phyloP scores from a whole-genome alignment of 2,888 invertebrate genomes.

The Alloplasta piceator region DNA sequence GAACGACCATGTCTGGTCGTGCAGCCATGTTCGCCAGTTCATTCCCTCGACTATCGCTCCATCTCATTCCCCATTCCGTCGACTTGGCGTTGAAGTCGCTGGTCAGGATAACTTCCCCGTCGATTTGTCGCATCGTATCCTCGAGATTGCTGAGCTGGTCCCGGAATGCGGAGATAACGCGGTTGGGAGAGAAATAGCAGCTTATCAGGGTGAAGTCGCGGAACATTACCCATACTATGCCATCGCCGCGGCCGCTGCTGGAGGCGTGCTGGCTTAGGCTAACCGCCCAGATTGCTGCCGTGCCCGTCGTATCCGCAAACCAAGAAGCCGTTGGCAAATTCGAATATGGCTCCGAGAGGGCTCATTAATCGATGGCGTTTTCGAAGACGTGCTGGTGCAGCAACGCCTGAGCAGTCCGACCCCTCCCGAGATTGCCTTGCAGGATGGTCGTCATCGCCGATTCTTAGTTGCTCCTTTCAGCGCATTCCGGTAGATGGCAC shows the following conservation, averaged over 20 bases:
- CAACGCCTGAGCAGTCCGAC: slow-evolving; percentile 23
- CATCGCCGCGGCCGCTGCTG: slow-evolving; percentile 37
- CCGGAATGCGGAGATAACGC: slow-evolving; percentile 31
- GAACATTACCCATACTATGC: slow-evolving; percentile 49
- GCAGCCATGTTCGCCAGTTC: too few relatives aligned
- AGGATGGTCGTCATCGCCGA: too few relatives aligned
- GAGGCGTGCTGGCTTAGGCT: background rate
- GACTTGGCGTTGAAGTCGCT: too few relatives aligned
- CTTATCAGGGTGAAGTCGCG: slow-evolving; percentile 14
- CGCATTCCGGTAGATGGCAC: slow-evolving; percentile 32
- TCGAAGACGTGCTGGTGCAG: slow-evolving; percentile 33
- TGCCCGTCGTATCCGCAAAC: slow-evolving; percentile 28
- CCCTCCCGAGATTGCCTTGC: too few relatives aligned
- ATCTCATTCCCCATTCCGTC: too few relatives aligned
- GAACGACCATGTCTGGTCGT: slow-evolving; percentile 26
- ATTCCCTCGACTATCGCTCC: too few relatives aligned
- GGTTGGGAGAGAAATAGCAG: too few relatives aligned
- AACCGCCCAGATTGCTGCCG: slow-evolving; percentile 45
- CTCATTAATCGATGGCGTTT: slow-evolving; percentile 35
- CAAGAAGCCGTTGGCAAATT: background rate
- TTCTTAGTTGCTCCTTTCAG: slow-evolving; percentile 27
- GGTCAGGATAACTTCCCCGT: slow-evolving; percentile 55
- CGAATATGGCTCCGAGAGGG: slow-evolving; percentile 56
- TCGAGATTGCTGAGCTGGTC: slow-evolving; percentile 37
- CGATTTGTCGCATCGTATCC: slow-evolving; percentile 35